phyloP scores from a whole-genome alignment of 2,888 invertebrate species.

The Cosmia pyralina region DNA sequence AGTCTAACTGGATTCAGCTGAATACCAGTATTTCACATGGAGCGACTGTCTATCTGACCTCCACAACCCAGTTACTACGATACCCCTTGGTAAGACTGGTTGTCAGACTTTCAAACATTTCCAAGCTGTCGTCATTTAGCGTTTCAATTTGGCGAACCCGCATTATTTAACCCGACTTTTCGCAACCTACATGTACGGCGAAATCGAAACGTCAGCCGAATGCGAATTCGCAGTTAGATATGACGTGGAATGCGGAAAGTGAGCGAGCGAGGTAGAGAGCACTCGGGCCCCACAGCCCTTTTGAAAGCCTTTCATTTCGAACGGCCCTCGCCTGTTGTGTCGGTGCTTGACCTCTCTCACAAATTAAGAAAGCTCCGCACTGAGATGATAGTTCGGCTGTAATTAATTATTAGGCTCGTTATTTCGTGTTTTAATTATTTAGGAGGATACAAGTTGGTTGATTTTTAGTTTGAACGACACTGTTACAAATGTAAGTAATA shows the following conservation, averaged over 20 bases:
- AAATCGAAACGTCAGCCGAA: slow-evolving; percentile 40
- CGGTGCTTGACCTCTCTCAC: slow-evolving; percentile 68
- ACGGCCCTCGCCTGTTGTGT: slow-evolving; percentile 60
- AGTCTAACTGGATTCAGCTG: too few relatives aligned
- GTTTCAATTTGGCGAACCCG: slow-evolving; percentile 19
- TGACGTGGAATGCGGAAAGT: slow-evolving; percentile 63
- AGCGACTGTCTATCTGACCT: too few relatives aligned
- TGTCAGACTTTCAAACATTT: slow-evolving; percentile 16
- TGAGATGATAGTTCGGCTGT: slow-evolving; percentile 37
- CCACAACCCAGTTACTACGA: too few relatives aligned
- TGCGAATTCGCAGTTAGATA: slow-evolving; percentile 55
- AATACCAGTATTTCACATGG: too few relatives aligned
- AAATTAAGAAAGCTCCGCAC: slow-evolving; percentile 68
- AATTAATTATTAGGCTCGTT: slow-evolving; percentile 13
- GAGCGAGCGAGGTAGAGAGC: slow-evolving; percentile 62
- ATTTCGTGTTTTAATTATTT: slow-evolving; percentile 3
- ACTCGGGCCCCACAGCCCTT: slow-evolving; percentile 55
- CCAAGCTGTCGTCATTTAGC: slow-evolving; percentile 42
- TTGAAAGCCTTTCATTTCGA: slow-evolving; percentile 67
- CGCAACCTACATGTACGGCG: slow-evolving; percentile 20
- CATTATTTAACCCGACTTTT: slow-evolving; percentile 33
- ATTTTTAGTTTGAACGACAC: too few relatives aligned
- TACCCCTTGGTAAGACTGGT: too few relatives aligned
- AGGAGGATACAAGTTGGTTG: neutral
- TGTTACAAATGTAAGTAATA: too few relatives aligned